Percentiles rank a stretch among this genome's conserved stretches.
These are phyloP conservation scores for Cairina moschata DNA, from an alignment of 2,113 vertebrate species.

Conservation along the genomic window DNA sequence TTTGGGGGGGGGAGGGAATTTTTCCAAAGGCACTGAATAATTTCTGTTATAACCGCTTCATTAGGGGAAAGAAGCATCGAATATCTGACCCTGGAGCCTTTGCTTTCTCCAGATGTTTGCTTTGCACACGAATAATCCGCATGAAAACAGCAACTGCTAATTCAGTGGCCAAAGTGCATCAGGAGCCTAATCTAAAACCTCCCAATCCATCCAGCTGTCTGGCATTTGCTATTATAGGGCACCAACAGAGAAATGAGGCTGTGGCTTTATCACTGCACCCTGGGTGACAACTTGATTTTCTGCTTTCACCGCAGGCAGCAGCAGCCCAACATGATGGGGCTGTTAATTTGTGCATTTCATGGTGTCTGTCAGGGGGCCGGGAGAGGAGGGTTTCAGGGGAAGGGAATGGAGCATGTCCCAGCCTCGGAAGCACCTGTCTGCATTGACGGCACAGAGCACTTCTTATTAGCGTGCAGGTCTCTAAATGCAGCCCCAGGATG, in stretches of 20 bases:
- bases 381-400: constrained; percentile 79
- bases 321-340: constrained; percentile 91
- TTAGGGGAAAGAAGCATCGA: background rate
- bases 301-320: constrained; percentile 88
- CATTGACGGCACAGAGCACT: constrained; percentile 88
- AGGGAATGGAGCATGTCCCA: constrained; percentile 87
- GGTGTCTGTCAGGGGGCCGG: constrained; percentile 85
- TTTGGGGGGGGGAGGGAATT: background rate
- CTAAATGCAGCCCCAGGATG: constrained; percentile 85
- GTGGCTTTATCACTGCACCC: constrained; percentile 85
- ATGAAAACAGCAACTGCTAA: constrained; percentile 79
- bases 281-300: constrained; percentile 96
- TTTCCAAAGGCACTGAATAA: background rate
- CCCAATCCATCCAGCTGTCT: constrained; percentile 85
- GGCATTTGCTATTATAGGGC: constrained; percentile 92
- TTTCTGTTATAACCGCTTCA: constrained; percentile 39
- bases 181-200: constrained; percentile 79
- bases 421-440: constrained; percentile 93
- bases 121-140: constrained; percentile 73
- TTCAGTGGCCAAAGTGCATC: constrained; percentile 81
- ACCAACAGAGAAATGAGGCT: constrained; percentile 85
- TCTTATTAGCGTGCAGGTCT: constrained; percentile 91
- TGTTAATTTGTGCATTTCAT: constrained; percentile 93
- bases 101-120: constrained; percentile 76
- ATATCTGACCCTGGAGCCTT: constrained; percentile 28